Percentiles rank a stretch among this genome's conserved stretches.
Evolutionary conservation across 1,140 invertebrate genomes (phyloP).

Genomic region (Brachionus paranguensis): DNA sequence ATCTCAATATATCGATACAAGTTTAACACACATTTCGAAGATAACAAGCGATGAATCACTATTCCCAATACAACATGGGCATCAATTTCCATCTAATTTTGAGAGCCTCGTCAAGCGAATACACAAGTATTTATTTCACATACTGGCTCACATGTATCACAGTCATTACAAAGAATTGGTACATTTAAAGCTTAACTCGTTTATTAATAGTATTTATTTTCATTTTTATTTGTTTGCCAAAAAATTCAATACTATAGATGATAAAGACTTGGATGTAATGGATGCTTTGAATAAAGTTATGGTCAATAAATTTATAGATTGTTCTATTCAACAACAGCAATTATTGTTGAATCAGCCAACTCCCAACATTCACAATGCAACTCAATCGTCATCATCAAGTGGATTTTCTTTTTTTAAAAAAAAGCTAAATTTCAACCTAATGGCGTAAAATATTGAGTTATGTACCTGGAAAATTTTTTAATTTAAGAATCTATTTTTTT

Average conservation of each 20-base stretch:
- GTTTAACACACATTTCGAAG: slow-evolving; percentile 94
- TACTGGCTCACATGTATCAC: slow-evolving; percentile 93
- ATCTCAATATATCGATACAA: slow-evolving; percentile 95
- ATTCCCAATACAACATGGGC: slow-evolving; percentile 96
- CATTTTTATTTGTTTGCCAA: slow-evolving; percentile 34
- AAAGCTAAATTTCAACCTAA: slow-evolving; percentile 38
- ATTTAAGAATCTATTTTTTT: not conserved
- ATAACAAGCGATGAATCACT: slow-evolving; percentile 90
- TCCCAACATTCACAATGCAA: slow-evolving; percentile 1
- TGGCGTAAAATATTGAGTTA: not conserved
- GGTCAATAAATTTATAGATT: slow-evolving; percentile 27
- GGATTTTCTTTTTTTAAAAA: slow-evolving; percentile 37
- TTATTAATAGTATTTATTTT: slow-evolving; percentile 35
- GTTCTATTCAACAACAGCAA: slow-evolving; percentile 13
- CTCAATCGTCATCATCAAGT: not conserved
- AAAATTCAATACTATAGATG: slow-evolving; percentile 1
- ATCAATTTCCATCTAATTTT: slow-evolving; percentile 88
- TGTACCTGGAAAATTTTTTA: not conserved
- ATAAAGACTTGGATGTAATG: slow-evolving; percentile 37
- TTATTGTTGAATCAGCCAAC: slow-evolving; percentile 10
- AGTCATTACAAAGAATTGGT: slow-evolving; percentile 91
- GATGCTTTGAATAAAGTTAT: slow-evolving; percentile 22
- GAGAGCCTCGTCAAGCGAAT: slow-evolving; percentile 91
- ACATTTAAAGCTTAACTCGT: slow-evolving; percentile 77
- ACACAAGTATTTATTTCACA: slow-evolving; percentile 88